Conservation (phyloP, 2,888 invertebrate genomes). For the Steromphala cineraria region DNA sequence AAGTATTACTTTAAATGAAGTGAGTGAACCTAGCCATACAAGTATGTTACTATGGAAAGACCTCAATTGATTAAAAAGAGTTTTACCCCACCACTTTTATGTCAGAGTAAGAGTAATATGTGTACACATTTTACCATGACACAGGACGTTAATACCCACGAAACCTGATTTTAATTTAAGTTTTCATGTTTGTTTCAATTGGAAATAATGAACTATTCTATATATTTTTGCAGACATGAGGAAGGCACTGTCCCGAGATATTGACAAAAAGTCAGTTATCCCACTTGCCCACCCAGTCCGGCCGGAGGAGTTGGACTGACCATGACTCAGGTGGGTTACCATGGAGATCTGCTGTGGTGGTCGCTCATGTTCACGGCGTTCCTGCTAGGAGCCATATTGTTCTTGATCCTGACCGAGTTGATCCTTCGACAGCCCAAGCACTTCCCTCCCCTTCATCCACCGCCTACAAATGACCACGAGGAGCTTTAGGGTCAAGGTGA, state of each 20-base stretch:
- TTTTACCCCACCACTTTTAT: too few relatives aligned
- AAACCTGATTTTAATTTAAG: too few relatives aligned
- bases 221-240: slow-evolving; percentile 89
- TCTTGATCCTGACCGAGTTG: slow-evolving; percentile 25
- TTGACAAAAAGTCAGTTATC: slow-evolving; percentile 92
- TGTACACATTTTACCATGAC: too few relatives aligned
- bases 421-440: background rate
- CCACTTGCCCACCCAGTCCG: slow-evolving; percentile 95
- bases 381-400: slow-evolving; percentile 33
- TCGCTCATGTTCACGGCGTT: slow-evolving; percentile 27
- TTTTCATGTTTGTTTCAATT: too few relatives aligned
- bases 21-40: too few relatives aligned
- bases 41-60: too few relatives aligned
- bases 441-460: background rate
- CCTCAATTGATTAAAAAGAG: too few relatives aligned
- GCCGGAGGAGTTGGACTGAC: slow-evolving; percentile 91
- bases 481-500: background rate
- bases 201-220: background rate
- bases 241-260: slow-evolving; percentile 95
- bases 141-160: too few relatives aligned
- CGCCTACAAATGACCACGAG: background rate
- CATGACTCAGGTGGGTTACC: slow-evolving; percentile 57
- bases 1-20: too few relatives aligned
- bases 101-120: too few relatives aligned
- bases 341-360: slow-evolving; percentile 43